A percentile compares a stretch with the other conserved stretches of the same genome.
These are phyloP conservation scores for Gerris buenoi DNA, from an alignment of 1,140 invertebrate genomes.

Conservation along the genomic window DNA sequence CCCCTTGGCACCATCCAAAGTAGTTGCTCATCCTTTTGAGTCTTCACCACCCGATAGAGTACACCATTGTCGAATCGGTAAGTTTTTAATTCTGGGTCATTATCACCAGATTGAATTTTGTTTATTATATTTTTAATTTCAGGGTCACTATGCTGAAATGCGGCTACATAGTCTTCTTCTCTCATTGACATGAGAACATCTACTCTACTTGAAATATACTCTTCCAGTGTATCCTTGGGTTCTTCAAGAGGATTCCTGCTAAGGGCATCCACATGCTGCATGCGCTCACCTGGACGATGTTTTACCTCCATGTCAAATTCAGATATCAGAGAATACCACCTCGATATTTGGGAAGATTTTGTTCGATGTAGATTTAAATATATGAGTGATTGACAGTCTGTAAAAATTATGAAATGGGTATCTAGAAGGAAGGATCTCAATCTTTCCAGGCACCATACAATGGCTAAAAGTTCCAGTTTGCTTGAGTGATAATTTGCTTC, in stretches of 20 bases:
- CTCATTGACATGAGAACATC: background rate
- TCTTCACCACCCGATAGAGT: background rate
- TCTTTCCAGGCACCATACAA: background rate
- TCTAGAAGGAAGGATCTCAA: background rate
- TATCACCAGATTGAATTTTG: background rate
- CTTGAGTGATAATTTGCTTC: background rate
- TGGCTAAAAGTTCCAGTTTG: background rate
- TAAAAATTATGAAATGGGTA: background rate
- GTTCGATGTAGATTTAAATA: background rate
- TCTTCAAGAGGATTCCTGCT: constrained; percentile 26
- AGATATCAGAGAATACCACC: constrained; percentile 27
- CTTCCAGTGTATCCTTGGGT: background rate
- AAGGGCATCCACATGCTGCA: constrained; percentile 32
- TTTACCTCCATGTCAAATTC: constrained; percentile 27
- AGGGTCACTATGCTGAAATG: background rate
- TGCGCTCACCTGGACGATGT: constrained; percentile 26
- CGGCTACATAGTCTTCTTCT: background rate
- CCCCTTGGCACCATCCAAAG: background rate
- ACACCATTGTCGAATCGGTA: background rate
- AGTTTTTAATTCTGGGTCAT: background rate
- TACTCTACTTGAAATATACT: background rate
- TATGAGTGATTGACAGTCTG: background rate
- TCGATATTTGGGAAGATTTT: constrained; percentile 20
- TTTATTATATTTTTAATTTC: background rate
- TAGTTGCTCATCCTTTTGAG: background rate